phyloP scores from a whole-genome alignment of 2,113 vertebrate species.

The Takifugu flavidus region DNA sequence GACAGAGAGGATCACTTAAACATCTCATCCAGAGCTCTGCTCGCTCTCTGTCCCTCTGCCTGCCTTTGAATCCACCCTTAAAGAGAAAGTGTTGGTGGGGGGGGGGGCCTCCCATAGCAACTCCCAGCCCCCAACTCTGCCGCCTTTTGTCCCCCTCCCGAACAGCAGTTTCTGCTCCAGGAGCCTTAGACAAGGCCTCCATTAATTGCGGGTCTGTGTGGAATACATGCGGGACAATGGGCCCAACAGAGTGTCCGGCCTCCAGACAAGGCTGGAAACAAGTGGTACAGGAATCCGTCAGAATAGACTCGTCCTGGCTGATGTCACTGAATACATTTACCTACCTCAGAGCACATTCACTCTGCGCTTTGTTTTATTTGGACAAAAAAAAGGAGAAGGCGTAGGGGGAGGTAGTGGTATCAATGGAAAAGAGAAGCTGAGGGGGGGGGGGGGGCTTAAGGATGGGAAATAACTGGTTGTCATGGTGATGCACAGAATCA shows the following conservation, averaged over 20 bases:
- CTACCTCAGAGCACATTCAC: slow-evolving; percentile 94
- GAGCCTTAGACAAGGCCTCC: slow-evolving; percentile 88
- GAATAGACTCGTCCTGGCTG: slow-evolving; percentile 93
- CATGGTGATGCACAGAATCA: slow-evolving; percentile 74
- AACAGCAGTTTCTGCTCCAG: slow-evolving; percentile 88
- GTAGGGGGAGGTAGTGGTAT: slow-evolving; percentile 65
- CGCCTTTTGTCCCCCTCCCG: slow-evolving; percentile 84
- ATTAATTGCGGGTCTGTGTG: slow-evolving; percentile 89
- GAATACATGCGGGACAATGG: slow-evolving; percentile 86
- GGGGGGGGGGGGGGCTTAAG: slow-evolving; percentile 40
- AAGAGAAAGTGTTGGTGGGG: slow-evolving; percentile 36
- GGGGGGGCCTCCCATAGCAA: slow-evolving; percentile 77
- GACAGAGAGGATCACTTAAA: slow-evolving; percentile 64
- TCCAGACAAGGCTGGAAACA: slow-evolving; percentile 95
- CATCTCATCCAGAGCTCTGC: slow-evolving; percentile 51
- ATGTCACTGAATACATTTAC: slow-evolving; percentile 98
- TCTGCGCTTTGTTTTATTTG: slow-evolving; percentile 74
- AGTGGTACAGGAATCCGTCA: slow-evolving; percentile 86
- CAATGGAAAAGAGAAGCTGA: slow-evolving; percentile 55
- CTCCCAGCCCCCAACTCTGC: slow-evolving; percentile 75
- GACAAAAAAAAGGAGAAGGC: slow-evolving; percentile 59
- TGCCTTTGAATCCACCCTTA: slow-evolving; percentile 75
- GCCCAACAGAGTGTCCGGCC: slow-evolving; percentile 85
- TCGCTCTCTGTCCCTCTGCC: slow-evolving; percentile 67
- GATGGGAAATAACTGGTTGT: slow-evolving; percentile 78